Evolutionary conservation across 2,888 invertebrate species (phyloP), one percentile per base, ranked within the genome.

Genomic region (Trilocha varians): DNA sequence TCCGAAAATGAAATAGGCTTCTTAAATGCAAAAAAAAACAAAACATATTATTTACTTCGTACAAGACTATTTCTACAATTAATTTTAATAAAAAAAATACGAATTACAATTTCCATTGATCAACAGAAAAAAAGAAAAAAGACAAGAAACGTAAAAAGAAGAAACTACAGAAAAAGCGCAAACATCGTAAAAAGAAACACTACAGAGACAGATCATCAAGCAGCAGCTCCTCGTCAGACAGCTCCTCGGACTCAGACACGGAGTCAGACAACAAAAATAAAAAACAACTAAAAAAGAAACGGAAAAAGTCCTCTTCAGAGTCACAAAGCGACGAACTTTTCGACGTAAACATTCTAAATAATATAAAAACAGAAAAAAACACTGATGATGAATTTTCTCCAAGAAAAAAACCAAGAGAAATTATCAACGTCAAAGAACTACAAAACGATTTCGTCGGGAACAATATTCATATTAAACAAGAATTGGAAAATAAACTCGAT

Each of bases 311-410:
- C 0, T 49, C 65, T 1, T 70, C 72, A 0, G 76, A 75, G 1
- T 72, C 77, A 0, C 69, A 72, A 34, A 71, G 66, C 40, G 77
- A 77, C 18, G 78, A 80, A 5, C 39, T 76, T 0, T 84, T 85
- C 35, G 83, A 85, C 39, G 79, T 72, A 0, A 79, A 84, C 36
- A 70, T 84, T 8, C 49, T 86, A 1, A 78, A 82, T 1, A 84
- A 86, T 42, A 86, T 86, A 1, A 87, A 86, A 51, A 78, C 75
- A 0, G 86, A 87, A 53, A 58, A 77, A 32, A 43, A 75, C 2
- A 80, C 82, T 0, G 85, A 85, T 14, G 85, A 84, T 16, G 85
- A 85, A 32, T 83, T 82, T 39, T 79, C 82, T 0, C 78, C 79
- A 0, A 55, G 74, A 45, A 65, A 62, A 11, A 76, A 74, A 38